Evolutionary conservation across 2,888 invertebrate species (phyloP).

Genomic region (Parthenolecanium corni): DNA sequence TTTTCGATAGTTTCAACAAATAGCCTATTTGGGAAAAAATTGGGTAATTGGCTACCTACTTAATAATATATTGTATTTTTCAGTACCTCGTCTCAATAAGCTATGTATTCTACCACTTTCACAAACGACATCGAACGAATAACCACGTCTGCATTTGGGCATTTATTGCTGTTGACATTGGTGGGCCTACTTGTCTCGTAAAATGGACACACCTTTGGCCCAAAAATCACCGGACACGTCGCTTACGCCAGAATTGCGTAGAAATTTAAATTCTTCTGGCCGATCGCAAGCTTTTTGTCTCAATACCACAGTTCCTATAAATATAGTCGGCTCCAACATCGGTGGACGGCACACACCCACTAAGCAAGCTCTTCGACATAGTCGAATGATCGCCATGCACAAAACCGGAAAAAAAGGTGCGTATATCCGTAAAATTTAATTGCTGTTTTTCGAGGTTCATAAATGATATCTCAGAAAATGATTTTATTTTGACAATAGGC

Average conservation of each 20-base stretch:
- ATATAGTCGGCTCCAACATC: slow-evolving; percentile 50
- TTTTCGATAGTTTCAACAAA: too few species aligned
- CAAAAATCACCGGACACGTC: slow-evolving; percentile 4
- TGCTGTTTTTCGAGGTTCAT: too few species aligned
- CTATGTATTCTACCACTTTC: too few species aligned
- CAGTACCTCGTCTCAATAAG: too few species aligned
- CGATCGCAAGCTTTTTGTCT: slow-evolving; percentile 43
- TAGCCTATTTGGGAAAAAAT: too few species aligned
- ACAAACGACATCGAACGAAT: too few species aligned
- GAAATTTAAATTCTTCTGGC: not conserved
- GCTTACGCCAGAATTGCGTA: not conserved
- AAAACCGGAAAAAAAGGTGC: slow-evolving; percentile 45
- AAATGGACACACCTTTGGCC: slow-evolving; percentile 6
- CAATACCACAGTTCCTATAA: slow-evolving; percentile 57
- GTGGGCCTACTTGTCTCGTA: not conserved
- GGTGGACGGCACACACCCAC: slow-evolving; percentile 56
- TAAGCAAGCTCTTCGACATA: slow-evolving; percentile 54
- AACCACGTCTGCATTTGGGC: too few species aligned
- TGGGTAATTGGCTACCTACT: too few species aligned
- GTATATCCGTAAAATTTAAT: not conserved
- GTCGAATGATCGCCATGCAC: slow-evolving; percentile 56
- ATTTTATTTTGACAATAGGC: too few species aligned
- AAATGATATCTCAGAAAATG: too few species aligned
- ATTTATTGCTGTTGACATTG: too few species aligned
- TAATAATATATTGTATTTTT: too few species aligned